Percentiles rank a stretch among this genome's conserved stretches.
Evolutionary conservation across 1,140 invertebrate species (phyloP).

Genomic region (Matsumurasca onukii): DNA sequence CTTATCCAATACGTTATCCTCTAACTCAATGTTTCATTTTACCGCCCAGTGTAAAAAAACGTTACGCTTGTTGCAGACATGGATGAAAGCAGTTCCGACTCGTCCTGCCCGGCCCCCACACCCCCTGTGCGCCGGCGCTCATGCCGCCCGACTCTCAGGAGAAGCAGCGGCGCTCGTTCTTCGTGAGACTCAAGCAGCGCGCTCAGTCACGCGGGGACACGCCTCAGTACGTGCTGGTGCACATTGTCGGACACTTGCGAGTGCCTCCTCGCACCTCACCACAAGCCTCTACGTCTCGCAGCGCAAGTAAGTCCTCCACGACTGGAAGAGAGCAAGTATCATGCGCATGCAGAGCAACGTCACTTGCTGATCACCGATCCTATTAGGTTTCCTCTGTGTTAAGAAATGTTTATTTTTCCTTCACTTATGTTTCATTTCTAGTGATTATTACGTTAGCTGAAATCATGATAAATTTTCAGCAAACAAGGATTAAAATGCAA

Average conservation of each 20-base stretch:
- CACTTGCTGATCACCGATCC: not conserved
- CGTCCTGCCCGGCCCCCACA: not conserved
- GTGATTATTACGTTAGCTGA: not conserved
- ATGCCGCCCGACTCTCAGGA: not conserved
- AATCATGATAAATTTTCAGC: not conserved
- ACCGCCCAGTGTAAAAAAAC: too few species aligned
- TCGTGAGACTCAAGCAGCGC: conserved; percentile 62
- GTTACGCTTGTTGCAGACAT: too few species aligned
- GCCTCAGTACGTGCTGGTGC: conserved; percentile 64
- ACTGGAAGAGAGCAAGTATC: not conserved
- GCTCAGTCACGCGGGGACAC: conserved; percentile 63
- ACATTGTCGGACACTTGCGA: conserved; percentile 54
- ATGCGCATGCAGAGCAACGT: not conserved
- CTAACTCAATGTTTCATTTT: too few species aligned
- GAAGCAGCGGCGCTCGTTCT: conserved; percentile 46
- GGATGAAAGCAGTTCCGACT: conserved; percentile 39
- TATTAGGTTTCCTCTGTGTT: not conserved
- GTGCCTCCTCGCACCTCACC: conserved; percentile 41
- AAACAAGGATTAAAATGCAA: not conserved
- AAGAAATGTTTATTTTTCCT: not conserved
- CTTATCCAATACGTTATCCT: too few species aligned
- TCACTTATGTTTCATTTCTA: not conserved
- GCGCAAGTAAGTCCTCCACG: not conserved
- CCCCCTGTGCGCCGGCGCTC: not conserved
- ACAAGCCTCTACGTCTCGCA: not conserved